Evolutionary conservation across 2,888 invertebrate genomes (phyloP).

Genomic region (Alviniconcha strummeri): DNA sequence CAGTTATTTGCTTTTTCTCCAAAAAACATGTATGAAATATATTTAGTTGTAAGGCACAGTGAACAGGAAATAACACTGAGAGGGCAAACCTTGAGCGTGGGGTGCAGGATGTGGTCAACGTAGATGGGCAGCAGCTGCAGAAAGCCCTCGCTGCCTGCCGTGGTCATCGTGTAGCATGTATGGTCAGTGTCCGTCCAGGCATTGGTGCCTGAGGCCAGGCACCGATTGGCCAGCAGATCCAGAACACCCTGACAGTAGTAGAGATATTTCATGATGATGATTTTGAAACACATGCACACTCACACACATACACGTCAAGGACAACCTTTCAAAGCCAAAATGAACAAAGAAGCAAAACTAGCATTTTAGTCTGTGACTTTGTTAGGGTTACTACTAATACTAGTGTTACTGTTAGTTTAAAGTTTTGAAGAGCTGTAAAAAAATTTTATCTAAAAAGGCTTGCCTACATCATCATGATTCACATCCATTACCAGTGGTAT

Average conservation of each 20-base stretch:
- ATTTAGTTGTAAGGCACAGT: too few species aligned
- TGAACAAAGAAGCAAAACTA: not conserved
- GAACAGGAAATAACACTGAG: too few species aligned
- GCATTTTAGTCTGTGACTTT: not conserved
- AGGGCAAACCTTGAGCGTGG: conserved; percentile 80
- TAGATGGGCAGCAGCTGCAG: conserved; percentile 91
- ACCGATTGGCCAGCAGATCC: conserved; percentile 91
- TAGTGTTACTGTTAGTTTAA: not conserved
- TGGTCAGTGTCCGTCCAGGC: conserved; percentile 91
- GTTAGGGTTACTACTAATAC: too few species aligned
- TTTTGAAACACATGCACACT: too few species aligned
- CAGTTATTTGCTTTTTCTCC: too few species aligned
- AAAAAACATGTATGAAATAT: too few species aligned
- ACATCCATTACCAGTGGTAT: too few species aligned
- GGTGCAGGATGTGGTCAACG: conserved; percentile 90
- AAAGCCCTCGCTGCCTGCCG: conserved; percentile 91
- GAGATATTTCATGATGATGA: not conserved
- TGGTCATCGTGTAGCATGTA: conserved; percentile 91
- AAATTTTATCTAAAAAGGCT: not conserved
- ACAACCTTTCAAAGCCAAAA: not conserved
- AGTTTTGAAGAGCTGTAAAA: not conserved
- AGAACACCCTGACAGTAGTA: conserved; percentile 81
- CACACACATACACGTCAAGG: too few species aligned
- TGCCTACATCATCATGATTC: too few species aligned
- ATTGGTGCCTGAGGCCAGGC: conserved; percentile 93